phyloP scores from a whole-genome alignment of 2,113 vertebrate species.

The Myotis yumanensis region DNA sequence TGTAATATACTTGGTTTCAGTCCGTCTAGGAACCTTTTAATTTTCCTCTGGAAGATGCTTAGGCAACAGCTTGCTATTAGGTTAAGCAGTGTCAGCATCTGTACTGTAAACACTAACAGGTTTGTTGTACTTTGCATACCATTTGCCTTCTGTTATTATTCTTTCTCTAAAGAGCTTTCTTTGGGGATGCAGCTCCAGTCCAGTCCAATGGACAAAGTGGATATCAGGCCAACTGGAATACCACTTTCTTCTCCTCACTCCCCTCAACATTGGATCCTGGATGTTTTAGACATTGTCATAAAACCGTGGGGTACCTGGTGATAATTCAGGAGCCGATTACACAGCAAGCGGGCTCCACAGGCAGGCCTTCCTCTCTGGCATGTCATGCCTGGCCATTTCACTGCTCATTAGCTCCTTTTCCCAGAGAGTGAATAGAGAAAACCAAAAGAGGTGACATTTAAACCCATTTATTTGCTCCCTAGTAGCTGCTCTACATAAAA shows the following conservation, averaged over 20 bases:
- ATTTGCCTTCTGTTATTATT: slow-evolving; percentile 51
- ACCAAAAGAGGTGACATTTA: slow-evolving; percentile 62
- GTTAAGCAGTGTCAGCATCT: slow-evolving; percentile 69
- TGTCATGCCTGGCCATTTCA: slow-evolving; percentile 7
- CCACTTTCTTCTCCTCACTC: neutral
- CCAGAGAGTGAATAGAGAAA: slow-evolving; percentile 60
- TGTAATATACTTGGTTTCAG: slow-evolving; percentile 56
- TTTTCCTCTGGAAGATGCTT: slow-evolving; percentile 67
- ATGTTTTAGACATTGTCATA: neutral
- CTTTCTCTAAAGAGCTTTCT: slow-evolving; percentile 15
- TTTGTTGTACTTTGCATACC: slow-evolving; percentile 59
- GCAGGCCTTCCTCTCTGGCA: neutral
- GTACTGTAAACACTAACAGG: slow-evolving; percentile 48
- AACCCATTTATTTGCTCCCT: slow-evolving; percentile 37
- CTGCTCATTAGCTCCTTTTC: slow-evolving; percentile 62
- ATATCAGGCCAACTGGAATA: neutral
- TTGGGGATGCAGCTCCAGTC: neutral
- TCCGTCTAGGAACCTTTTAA: slow-evolving; percentile 58
- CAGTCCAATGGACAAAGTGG: neutral
- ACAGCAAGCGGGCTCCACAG: neutral
- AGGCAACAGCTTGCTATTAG: slow-evolving; percentile 71
- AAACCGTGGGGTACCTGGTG: neutral
- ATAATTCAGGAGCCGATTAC: neutral
- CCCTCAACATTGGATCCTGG: neutral
- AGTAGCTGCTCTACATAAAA: slow-evolving; percentile 51